Evolutionary conservation across 2,113 vertebrate genomes (phyloP).

Genomic region (Illadopsis cleaveri): DNA sequence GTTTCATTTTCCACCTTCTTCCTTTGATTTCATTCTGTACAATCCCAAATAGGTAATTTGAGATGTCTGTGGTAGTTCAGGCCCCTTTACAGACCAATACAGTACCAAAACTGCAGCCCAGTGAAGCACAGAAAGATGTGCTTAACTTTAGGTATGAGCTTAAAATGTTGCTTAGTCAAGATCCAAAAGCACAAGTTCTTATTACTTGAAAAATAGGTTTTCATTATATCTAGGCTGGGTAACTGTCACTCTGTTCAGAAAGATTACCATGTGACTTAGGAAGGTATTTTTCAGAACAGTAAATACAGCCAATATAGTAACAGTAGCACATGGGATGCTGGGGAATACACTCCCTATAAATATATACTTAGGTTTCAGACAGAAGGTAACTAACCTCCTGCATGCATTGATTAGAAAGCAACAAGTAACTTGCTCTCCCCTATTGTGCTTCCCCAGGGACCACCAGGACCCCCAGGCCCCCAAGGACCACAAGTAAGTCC

Average conservation of each 20-base stretch:
- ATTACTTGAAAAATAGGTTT: neutral
- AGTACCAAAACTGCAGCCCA: neutral
- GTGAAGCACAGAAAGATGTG: neutral
- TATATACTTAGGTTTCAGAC: neutral
- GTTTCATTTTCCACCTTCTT: neutral
- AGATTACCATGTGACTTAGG: neutral
- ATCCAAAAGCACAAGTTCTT: neutral
- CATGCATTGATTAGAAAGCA: neutral
- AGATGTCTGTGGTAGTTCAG: neutral
- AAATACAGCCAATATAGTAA: neutral
- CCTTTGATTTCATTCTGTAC: neutral
- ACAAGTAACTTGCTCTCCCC: neutral
- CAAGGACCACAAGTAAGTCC: constrained; percentile 84
- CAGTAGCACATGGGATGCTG: neutral
- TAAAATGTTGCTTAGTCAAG: neutral
- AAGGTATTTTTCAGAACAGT: neutral
- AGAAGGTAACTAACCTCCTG: neutral
- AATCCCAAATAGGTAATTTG: neutral
- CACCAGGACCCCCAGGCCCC: constrained; percentile 80
- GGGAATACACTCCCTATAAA: neutral
- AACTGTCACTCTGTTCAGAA: neutral
- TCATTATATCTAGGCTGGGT: neutral
- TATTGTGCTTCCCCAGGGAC: constrained; percentile 79
- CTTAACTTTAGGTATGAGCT: neutral
- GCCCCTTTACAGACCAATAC: neutral